Evolutionary conservation across 2,888 invertebrate species (phyloP), one percentile per base, ranked within the genome.

Genomic region (Petrophora chlorosata): DNA sequence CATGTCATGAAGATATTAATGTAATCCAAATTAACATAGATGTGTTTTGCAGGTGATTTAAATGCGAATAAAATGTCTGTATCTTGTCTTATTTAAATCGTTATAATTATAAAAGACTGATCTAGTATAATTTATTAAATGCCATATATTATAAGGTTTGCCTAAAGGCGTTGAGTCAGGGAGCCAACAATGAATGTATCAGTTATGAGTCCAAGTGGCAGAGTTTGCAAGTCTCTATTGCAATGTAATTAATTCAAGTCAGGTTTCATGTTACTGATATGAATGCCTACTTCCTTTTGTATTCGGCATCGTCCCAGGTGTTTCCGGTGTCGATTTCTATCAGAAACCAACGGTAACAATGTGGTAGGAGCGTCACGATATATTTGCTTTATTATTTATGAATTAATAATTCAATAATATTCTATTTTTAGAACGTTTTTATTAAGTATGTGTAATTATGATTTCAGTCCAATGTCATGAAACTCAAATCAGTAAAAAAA

Each of bases 271-370:
- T 40, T 56, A 43, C 51, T 44, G 41, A 44, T 54, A 50, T 45
- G 43, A 57, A 53, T 45, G 40, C 41, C 51, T 23, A 55, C 50
- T 51, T 53, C 51, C 48, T 57, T 57, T 53, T 51, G 32, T n/a
- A n/a, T 44, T 49, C 14, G 28, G 43, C 41, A 19, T 25, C 14
- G 43, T 28, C 36, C 46, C 55, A 50, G 55, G 49, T 59, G 61
- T 43, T 54, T 64, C 62, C 61, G 56, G 56, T 50, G 39, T 49
- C 43, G 53, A 59, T 57, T 52, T 53, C 56, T 57, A 59, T 56
- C 56, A 44, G 34, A 32, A 45, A 44, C 17, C 13, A 9, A 34
- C 28, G 43, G 34, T 15, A 26, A n/a, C 14, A 16, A 17, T 36
- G 12, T 13, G 29, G 29, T 1, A n/a, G n/a, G n/a, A n/a, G n/a